Evolutionary conservation across 2,113 vertebrate species (phyloP), one percentile per base, ranked within the genome.

Genomic region (Daphoenositta chrysoptera): DNA sequence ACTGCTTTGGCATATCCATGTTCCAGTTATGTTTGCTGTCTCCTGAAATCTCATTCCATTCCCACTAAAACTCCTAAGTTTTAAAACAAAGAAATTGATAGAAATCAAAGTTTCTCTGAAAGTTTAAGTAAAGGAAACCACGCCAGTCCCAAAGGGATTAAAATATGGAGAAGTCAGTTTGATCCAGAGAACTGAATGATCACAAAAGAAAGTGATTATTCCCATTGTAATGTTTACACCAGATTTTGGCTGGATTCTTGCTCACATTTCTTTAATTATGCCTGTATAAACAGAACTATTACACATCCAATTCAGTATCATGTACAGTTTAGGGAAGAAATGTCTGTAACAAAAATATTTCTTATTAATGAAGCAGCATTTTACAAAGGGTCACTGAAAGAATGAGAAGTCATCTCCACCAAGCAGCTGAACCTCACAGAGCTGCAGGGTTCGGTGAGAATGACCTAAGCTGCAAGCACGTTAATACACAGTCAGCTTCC

Each of bases 361-460:
- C 92, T 95, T 73, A 71, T 86, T 80, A 93, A 89, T 28, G n/a
- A 58, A 96, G 94, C 45, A 60, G 73, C 76, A 75, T 73, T 94
- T 97, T 76, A 89, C 31, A 90, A 83, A 76, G 90, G 90, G 83
- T 98, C 89, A 76, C 75, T 91, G 95, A 58, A 95, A 88, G 73
- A 95, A 96, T 70, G 73, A 81, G 2, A 91, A 90, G 89, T 96
- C 78, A 93, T 77, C 72, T 72, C 50, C 88, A 89, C 37, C 44
- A 90, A 71, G 89, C 63, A 93, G 94, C 61, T 89, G 94, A 96
- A 94, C 93, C 88, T 94, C 94, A 77, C 83, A 94, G 83, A 94
- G 83, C 92, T 89, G 76, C 78, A 92, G 53, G 87, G 92, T 94
- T 70, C 69, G 58, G 64, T 94, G 94, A 97, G 70, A 96, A 95